Conservation (phyloP, 2,888 invertebrate species). For the Scaptomyza flava region DNA sequence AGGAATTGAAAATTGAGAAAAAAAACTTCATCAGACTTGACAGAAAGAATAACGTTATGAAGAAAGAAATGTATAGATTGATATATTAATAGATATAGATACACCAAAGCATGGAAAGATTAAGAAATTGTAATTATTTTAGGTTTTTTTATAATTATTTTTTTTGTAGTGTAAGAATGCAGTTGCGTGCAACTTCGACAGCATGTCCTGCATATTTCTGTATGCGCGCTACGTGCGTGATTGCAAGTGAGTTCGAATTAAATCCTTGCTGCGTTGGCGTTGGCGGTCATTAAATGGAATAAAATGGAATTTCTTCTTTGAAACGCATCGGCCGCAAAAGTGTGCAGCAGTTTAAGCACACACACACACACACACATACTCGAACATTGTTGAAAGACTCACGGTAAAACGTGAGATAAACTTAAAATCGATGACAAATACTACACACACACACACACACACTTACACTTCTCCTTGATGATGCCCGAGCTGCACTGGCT, state of each 20-base stretch:
- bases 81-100: too few relatives aligned
- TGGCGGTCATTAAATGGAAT: conserved; percentile 56
- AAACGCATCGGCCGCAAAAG: conserved; percentile 5
- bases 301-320: conserved; percentile 42
- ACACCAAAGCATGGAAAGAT: too few relatives aligned
- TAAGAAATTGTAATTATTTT: too few relatives aligned
- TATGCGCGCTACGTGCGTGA: conserved; percentile 43
- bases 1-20: too few relatives aligned
- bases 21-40: too few relatives aligned
- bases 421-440: conserved; percentile 56
- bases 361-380: conserved; percentile 6
- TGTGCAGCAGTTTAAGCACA: conserved; percentile 8
- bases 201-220: neutral
- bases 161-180: conserved; percentile 6
- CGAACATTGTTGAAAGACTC: neutral
- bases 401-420: conserved; percentile 35
- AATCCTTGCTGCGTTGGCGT: conserved; percentile 37
- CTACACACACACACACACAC: neutral
- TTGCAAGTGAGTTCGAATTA: conserved; percentile 60
- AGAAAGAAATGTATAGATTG: too few relatives aligned
- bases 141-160: too few relatives aligned
- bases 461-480: neutral
- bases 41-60: too few relatives aligned
- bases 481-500: neutral
- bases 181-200: conserved; percentile 18